A percentile compares a stretch with the other conserved stretches of the same genome.
Evolutionary conservation across 2,888 invertebrate genomes (phyloP).

Genomic region (Cremastobaeus sp.): DNA sequence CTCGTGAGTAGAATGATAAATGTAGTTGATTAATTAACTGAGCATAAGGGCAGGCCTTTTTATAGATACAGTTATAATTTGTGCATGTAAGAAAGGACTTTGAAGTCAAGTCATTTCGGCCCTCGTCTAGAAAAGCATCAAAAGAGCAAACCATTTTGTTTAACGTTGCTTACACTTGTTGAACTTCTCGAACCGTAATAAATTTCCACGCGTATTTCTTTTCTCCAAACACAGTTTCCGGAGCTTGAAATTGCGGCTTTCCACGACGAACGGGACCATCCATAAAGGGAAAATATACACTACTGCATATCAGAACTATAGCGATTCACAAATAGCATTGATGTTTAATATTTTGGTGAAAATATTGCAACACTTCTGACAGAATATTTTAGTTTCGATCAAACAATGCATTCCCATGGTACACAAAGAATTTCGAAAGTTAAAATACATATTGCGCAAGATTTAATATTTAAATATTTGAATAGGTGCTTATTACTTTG

Average conservation of each 20-base stretch:
- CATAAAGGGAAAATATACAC: background rate
- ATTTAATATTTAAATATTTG: too few species aligned
- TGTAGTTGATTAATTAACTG: slow-evolving; percentile 53
- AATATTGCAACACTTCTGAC: slow-evolving; percentile 5
- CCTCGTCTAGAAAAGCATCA: slow-evolving; percentile 61
- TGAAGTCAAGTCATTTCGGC: slow-evolving; percentile 54
- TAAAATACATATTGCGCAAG: too few species aligned
- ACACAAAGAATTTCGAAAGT: too few species aligned
- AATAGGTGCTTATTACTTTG: too few species aligned
- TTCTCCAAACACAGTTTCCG: slow-evolving; percentile 18
- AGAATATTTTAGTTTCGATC: too few species aligned
- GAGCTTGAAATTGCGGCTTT: slow-evolving; percentile 10
- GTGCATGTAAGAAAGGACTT: slow-evolving; percentile 39
- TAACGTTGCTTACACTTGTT: slow-evolving; percentile 66
- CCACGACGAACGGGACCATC: slow-evolving; percentile 14
- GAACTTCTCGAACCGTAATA: slow-evolving; percentile 61
- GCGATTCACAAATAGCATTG: too few species aligned
- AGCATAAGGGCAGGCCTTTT: slow-evolving; percentile 50
- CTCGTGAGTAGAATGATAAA: slow-evolving; percentile 40
- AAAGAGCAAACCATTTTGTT: slow-evolving; percentile 65
- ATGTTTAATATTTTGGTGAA: too few species aligned
- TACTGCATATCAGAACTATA: background rate
- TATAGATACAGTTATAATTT: slow-evolving; percentile 53
- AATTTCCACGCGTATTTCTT: slow-evolving; percentile 44
- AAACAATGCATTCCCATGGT: too few species aligned